Evolutionary conservation across 2,888 invertebrate species (phyloP), one percentile per base, ranked within the genome.

Genomic region (Drosophila cyrtoloma): DNA sequence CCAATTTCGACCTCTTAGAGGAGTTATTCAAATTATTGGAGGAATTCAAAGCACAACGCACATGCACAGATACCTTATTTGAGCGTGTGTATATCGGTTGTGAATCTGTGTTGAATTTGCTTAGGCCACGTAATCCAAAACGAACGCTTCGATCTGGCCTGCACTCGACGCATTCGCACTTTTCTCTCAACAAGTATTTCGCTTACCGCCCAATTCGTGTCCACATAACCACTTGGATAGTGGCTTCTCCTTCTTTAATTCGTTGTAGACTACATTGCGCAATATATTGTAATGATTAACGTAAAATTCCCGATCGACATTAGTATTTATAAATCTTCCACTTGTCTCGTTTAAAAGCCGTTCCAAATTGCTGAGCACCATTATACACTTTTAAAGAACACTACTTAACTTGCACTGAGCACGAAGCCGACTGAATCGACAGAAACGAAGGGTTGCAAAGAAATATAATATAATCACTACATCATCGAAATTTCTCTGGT

Each of bases 201-300:
- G 66, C 75, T 30, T 63, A 87, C 90, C 90, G 3, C 71, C 73
- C 19, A 89, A 52, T 28, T 62, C 71, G 58, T 69, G 75, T 19
- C 88, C 86, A 5, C 60, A 61, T 16, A 76, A 14, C 60, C 77
- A 61, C 19, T 71, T 76, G 3, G 42, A 59, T 6, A 89, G 50
- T 7, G 76, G 81, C 60, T 1, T 0, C 16, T 71, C 68, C 3
- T 26, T 3, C n/a, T 71, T 65, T 19, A 90, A 35, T 2, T 39
- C 42, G 0, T 53, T 56, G 56, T 84, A 82, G 19, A 88, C 32
- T 1, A 52, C 53, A 57, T 83, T 57, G 1, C 76, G 71, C 19
- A 89, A 52, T 16, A 26, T 28, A 30, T 58, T 60, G 68, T 79
- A 87, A 67, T 83, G 79, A 0, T 22, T 44, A 0, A 79, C 68